Conservation (phyloP, 1,140 invertebrate species). For the Andricus grossulariae region DNA sequence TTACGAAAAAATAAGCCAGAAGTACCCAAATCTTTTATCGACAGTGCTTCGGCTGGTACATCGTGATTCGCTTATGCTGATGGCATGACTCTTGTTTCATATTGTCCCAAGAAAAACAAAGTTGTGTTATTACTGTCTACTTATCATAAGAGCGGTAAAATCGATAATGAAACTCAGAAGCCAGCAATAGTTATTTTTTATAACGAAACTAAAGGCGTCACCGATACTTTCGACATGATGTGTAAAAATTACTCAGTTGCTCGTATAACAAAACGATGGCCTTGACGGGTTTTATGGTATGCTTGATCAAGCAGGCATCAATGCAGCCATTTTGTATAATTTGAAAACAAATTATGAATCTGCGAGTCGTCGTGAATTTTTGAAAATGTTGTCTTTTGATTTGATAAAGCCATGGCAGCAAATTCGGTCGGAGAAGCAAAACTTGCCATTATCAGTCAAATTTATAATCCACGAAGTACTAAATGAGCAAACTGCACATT, state of each 20-base stretch:
- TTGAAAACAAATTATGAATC: constrained; percentile 13
- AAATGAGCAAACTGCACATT: background rate
- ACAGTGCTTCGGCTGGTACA: background rate
- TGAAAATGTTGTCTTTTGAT: background rate
- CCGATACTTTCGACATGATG: constrained; percentile 65
- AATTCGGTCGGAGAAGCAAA: background rate
- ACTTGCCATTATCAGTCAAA: background rate
- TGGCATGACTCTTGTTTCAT: constrained; percentile 62
- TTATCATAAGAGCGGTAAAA: constrained; percentile 47
- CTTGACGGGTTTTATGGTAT: constrained; percentile 46
- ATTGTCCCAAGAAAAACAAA: constrained; percentile 60
- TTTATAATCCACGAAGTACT: background rate
- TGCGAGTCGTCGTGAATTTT: constrained; percentile 1
- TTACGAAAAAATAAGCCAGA: constrained; percentile 71
- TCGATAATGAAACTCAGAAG: constrained; percentile 51
- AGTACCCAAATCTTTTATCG: constrained; percentile 60
- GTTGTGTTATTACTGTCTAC: constrained; percentile 64
- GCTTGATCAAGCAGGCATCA: constrained; percentile 45
- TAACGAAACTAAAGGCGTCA: constrained; percentile 69
- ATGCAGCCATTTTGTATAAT: constrained; percentile 42
- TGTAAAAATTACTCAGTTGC: constrained; percentile 47
- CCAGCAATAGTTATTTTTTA: constrained; percentile 69
- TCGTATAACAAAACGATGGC: constrained; percentile 57
- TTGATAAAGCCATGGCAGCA: constrained; percentile 16
- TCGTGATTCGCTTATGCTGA: constrained; percentile 53